Base-by-base conservation (phyloP, 2,113 vertebrate genomes). In the Nycticryphes semicollaris region DNA sequence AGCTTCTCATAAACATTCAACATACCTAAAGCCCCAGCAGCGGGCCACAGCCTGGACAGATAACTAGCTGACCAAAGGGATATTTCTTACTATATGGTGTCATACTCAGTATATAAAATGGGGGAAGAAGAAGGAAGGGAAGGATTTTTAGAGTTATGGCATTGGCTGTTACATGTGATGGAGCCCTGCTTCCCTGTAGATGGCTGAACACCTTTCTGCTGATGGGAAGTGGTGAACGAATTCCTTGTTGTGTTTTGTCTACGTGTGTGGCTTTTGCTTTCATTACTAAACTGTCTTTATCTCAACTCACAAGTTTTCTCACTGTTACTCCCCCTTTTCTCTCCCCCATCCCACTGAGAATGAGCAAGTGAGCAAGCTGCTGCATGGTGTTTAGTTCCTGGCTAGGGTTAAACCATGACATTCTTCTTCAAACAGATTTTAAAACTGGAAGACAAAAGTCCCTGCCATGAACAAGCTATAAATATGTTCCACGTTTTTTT, bases 161-260 rank as follows among this genome's bases (percentile, higher is more conserved):
- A 8, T 41, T 78, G 41, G 23, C 35, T 4, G 1, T 41, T 41
- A 41, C 0, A 0, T 0, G 3, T 64, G 35, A 17, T 22, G 23
- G 30, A 79, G 12, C 18, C 6, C 23, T 79, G 48, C 22, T 43
- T n/a, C 10, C 23, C 33, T 48, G 33, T 43, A 9, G 33, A 10
- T 30, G 14, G 25, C 14, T 35, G 20, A 76, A 35, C 25, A 48
- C 43, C 24, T 48, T 43, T 43, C 43, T 60, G 56, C 8, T 7
- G 2, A 37, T 47, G 33, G 19, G 20, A 60, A 76, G 20, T 10
- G 20, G 20, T 48, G 33, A 48, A 23, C 9, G 3, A 48, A 48
- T 47, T 59, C 56, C 25, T 77, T 62, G 27, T 7, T 62, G 60
- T 48, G 43, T 20, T 47, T 59, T 47, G 73, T 27, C 27, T 30